These are phyloP conservation scores for Corythoichthys haematopterus DNA, from an alignment of 2,113 vertebrate species.

Conservation along the genomic window DNA sequence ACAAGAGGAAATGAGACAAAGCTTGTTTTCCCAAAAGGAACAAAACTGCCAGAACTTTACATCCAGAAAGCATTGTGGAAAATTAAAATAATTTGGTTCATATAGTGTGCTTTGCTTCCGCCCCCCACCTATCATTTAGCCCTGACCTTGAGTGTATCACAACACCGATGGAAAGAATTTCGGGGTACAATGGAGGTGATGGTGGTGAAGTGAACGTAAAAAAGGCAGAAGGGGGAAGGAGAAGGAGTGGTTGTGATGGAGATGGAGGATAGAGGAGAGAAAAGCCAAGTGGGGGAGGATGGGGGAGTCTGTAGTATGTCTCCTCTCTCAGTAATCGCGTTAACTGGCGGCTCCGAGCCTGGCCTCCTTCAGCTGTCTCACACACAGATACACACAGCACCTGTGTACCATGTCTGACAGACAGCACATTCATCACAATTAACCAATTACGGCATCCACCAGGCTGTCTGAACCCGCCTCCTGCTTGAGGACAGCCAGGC, in stretches of 20 bases:
- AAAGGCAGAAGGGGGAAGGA: constrained; percentile 26
- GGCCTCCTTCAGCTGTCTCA: constrained; percentile 72
- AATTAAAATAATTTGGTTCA: constrained; percentile 9
- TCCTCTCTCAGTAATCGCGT: constrained; percentile 76
- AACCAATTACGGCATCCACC: constrained; percentile 76
- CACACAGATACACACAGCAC: constrained; percentile 66
- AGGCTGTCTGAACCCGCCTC: constrained; percentile 68
- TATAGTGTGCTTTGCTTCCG: not conserved
- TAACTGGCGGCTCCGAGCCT: constrained; percentile 71
- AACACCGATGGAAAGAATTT: constrained; percentile 20
- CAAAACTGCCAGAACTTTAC: not conserved
- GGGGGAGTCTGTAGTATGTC: constrained; percentile 60
- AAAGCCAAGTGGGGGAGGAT: constrained; percentile 23
- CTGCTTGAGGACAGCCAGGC: constrained; percentile 41
- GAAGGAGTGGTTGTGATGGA: constrained; percentile 37
- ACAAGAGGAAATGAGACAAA: not conserved
- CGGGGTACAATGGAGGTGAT: constrained; percentile 11
- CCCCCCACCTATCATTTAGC: constrained; percentile 1
- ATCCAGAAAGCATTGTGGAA: not conserved
- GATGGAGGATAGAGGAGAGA: constrained; percentile 18
- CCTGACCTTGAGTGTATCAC: constrained; percentile 6
- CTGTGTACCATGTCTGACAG: constrained; percentile 75
- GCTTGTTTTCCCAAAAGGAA: not conserved
- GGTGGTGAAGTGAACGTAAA: constrained; percentile 5
- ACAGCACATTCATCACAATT: constrained; percentile 82